Evolutionary conservation across 1,140 invertebrate genomes (phyloP).

Genomic region (Eriocheir sinensis): DNA sequence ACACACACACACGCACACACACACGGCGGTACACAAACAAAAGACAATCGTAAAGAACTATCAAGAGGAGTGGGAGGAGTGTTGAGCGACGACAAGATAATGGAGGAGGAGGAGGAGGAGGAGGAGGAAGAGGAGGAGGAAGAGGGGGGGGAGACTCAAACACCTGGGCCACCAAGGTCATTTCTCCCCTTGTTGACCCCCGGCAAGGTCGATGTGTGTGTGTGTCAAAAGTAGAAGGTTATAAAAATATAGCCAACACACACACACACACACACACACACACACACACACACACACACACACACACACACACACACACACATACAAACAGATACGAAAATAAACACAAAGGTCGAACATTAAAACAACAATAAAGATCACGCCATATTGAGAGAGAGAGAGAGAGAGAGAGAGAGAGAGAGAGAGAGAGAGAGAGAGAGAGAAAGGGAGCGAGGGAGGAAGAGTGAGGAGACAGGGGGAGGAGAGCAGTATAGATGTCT

Average conservation of each 20-base stretch:
- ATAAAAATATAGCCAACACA: background rate
- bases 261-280: background rate
- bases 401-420: background rate
- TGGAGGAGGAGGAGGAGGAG: too few relatives aligned
- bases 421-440: background rate
- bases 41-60: too few relatives aligned
- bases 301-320: background rate
- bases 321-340: background rate
- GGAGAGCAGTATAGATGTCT: too few relatives aligned
- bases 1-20: too few relatives aligned
- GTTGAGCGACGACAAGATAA: too few relatives aligned
- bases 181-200: background rate
- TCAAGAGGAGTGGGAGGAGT: too few relatives aligned
- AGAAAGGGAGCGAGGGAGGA: too few relatives aligned
- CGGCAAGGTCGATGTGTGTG: background rate
- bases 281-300: background rate
- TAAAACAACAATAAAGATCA: background rate
- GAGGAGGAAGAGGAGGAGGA: background rate
- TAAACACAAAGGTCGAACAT: background rate
- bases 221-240: background rate
- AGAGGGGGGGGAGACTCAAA: background rate
- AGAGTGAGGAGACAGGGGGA: background rate
- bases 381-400: background rate
- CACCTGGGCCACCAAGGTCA: background rate
- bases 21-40: too few relatives aligned